A percentile compares a stretch with the other conserved stretches of the same genome.
Conservation (phyloP, 1,140 invertebrate species). For the Scaptomyza pallida region DNA sequence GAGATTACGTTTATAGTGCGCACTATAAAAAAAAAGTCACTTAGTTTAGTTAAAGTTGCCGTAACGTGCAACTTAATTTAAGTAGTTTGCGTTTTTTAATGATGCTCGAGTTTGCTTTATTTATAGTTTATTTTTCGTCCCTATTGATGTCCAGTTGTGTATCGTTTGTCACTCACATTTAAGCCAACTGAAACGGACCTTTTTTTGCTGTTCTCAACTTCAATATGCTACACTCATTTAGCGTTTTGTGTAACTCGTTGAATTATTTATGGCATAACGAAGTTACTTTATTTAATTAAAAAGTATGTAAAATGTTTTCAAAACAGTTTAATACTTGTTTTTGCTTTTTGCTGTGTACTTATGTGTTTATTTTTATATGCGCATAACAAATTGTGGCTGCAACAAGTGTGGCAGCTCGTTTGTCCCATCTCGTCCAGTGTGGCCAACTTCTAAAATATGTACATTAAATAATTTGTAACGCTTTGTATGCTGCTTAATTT, state of each 20-base stretch:
- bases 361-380: constrained; percentile 30
- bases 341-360: constrained; percentile 9
- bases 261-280: constrained; percentile 6
- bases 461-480: constrained; percentile 4
- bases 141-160: too few relatives aligned
- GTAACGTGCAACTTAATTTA: constrained; percentile 29
- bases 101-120: neutral
- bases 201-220: too few relatives aligned
- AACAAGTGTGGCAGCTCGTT: constrained; percentile 51
- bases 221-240: neutral
- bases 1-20: constrained; percentile 68
- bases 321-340: constrained; percentile 23
- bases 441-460: constrained; percentile 24
- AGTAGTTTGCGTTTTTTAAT: constrained; percentile 44
- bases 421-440: neutral
- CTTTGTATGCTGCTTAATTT: constrained; percentile 1
- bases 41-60: constrained; percentile 63
- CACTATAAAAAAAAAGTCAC: constrained; percentile 70
- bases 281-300: constrained; percentile 26
- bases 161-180: too few relatives aligned
- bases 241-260: constrained; percentile 4
- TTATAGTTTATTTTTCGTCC: constrained; percentile 26
- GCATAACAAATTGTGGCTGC: constrained; percentile 41
- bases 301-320: constrained; percentile 6
- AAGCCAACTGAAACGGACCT: too few relatives aligned